Evolutionary conservation across 2,888 invertebrate species (phyloP).

Genomic region (Drosophila bunnanda): DNA sequence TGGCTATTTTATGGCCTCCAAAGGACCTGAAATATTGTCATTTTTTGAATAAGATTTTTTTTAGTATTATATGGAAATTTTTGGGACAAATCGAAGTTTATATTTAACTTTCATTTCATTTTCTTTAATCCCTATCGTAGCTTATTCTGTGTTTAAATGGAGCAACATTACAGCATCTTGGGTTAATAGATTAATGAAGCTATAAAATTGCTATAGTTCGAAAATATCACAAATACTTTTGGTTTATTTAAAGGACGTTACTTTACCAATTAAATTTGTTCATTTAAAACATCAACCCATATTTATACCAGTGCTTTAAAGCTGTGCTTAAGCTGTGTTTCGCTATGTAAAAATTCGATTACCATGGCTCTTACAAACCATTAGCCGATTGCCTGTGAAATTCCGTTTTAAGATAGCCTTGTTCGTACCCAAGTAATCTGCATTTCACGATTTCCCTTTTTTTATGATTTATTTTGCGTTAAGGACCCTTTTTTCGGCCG

Average conservation of each 20-base stretch:
- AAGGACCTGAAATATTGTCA: too few relatives aligned
- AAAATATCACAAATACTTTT: not conserved
- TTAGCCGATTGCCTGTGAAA: constrained; percentile 36
- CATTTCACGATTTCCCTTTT: constrained; percentile 21
- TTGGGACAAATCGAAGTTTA: too few relatives aligned
- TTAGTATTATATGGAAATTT: too few relatives aligned
- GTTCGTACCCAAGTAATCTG: constrained; percentile 24
- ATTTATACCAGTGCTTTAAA: not conserved
- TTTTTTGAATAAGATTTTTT: too few relatives aligned
- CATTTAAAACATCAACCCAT: not conserved
- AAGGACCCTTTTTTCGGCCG: constrained; percentile 26
- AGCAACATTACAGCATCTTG: too few relatives aligned
- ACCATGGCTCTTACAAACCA: constrained; percentile 16
- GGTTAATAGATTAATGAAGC: too few relatives aligned
- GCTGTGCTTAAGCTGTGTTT: not conserved
- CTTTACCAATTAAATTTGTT: too few relatives aligned
- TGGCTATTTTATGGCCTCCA: too few relatives aligned
- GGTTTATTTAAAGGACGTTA: too few relatives aligned
- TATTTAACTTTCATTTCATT: too few relatives aligned
- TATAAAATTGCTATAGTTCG: not conserved
- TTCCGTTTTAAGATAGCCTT: constrained; percentile 11
- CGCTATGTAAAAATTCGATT: constrained; percentile 2
- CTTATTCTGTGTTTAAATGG: too few relatives aligned
- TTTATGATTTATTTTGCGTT: constrained; percentile 41
- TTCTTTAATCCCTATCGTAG: too few relatives aligned